A percentile compares a stretch with the other conserved stretches of the same genome.
phyloP scores from a whole-genome alignment of 2,888 invertebrate species.

The Caenorhabditis sp. region DNA sequence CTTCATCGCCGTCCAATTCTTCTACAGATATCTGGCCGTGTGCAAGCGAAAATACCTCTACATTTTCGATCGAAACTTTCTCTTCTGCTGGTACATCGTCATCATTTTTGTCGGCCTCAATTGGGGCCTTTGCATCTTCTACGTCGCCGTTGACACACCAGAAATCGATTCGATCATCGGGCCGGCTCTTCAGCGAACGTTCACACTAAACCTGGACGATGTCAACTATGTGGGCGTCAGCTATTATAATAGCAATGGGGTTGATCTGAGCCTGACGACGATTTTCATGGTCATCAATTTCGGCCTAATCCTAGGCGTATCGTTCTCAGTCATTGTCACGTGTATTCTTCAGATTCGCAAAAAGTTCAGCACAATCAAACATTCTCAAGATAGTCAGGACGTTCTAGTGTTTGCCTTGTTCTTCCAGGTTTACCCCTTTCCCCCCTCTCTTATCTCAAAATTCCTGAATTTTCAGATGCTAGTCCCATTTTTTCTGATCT shows the following conservation, averaged over 20 bases:
- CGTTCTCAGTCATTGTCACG: neutral
- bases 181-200: conserved; percentile 15
- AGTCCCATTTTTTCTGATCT: conserved; percentile 20
- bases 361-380: neutral
- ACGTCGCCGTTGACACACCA: conserved; percentile 12
- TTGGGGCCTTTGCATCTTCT: conserved; percentile 31
- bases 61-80: conserved; percentile 18
- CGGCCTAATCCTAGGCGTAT: neutral
- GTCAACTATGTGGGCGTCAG: conserved; percentile 28
- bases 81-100: conserved; percentile 14
- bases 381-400: conserved; percentile 6
- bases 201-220: conserved; percentile 15
- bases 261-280: neutral
- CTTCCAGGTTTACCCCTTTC: conserved; percentile 16
- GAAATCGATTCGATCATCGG: conserved; percentile 18
- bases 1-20: conserved; percentile 25
- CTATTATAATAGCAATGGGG: conserved; percentile 7
- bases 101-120: conserved; percentile 18
- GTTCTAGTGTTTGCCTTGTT: conserved; percentile 17
- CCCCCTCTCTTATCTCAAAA: neutral
- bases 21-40: conserved; percentile 21
- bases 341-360: neutral
- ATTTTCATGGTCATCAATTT: conserved; percentile 29
- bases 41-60: conserved; percentile 12
- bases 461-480: conserved; percentile 18